These are phyloP conservation scores for Philantomba maxwellii DNA, from an alignment of 2,113 vertebrate species.

Conservation along the genomic window DNA sequence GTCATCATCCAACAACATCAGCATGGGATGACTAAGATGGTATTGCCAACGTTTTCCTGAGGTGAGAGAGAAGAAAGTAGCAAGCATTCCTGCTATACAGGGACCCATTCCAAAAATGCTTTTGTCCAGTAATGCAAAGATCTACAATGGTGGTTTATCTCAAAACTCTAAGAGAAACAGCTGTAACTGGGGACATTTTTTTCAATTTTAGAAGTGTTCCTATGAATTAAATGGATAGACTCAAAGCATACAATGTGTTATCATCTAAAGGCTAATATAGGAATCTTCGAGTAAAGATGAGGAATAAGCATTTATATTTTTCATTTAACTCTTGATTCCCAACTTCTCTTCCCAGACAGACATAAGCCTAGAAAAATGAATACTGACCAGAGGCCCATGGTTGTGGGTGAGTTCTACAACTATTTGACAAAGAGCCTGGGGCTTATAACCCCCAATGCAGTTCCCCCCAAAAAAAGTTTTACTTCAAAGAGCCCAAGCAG, in stretches of 20 bases:
- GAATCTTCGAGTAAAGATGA: not conserved
- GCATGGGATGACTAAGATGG: not conserved
- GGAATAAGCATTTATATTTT: not conserved
- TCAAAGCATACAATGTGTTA: not conserved
- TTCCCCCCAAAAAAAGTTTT: not conserved
- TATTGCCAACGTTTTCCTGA: not conserved
- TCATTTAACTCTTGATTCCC: not conserved
- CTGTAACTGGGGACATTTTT: not conserved
- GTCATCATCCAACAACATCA: not conserved
- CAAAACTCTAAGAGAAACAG: not conserved
- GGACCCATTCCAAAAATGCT: not conserved
- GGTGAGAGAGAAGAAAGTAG: not conserved
- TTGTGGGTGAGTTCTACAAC: not conserved
- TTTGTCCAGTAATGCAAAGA: not conserved
- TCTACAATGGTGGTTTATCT: not conserved
- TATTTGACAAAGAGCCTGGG: not conserved
- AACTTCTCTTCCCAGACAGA: not conserved
- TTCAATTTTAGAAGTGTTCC: not conserved
- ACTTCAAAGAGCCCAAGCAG: not conserved
- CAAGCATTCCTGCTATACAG: not conserved
- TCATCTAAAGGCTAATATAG: not conserved
- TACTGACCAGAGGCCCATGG: rapidly evolving
- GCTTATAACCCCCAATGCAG: not conserved
- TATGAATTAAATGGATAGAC: not conserved
- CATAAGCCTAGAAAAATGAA: not conserved